Conservation (phyloP, 2,113 vertebrate genomes). For the Pardalotus punctatus region DNA sequence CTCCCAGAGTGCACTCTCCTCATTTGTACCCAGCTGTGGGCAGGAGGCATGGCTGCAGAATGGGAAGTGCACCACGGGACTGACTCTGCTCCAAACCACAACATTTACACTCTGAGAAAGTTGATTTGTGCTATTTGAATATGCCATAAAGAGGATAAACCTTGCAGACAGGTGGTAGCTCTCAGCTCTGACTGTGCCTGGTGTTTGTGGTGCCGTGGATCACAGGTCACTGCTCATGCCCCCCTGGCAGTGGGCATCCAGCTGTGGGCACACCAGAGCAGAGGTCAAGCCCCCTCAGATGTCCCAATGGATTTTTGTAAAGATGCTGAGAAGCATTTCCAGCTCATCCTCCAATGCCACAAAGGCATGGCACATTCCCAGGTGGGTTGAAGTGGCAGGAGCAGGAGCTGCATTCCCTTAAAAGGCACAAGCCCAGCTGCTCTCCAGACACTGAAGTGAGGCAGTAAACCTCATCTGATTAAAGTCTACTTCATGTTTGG, state of each 20-base stretch:
- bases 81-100: neutral
- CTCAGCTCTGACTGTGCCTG: rapidly evolving
- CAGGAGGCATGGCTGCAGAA: neutral
- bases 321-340: neutral
- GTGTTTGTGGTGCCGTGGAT: too few species aligned
- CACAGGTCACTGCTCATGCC: neutral
- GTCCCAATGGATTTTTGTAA: rapidly evolving
- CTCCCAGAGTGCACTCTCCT: neutral
- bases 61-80: neutral
- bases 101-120: neutral
- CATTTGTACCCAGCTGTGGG: neutral
- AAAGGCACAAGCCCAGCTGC: neutral
- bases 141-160: neutral
- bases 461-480: neutral
- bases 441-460: neutral
- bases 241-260: neutral
- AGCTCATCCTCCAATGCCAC: neutral
- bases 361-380: rapidly evolving
- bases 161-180: rapidly evolving
- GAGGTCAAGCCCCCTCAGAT: neutral
- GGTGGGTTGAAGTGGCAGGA: neutral
- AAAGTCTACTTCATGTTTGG: neutral
- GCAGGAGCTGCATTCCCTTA: neutral
- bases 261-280: neutral
- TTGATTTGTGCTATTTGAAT: neutral